Conservation (phyloP, 2,113 vertebrate genomes). For the Cephalopholis sonnerati region DNA sequence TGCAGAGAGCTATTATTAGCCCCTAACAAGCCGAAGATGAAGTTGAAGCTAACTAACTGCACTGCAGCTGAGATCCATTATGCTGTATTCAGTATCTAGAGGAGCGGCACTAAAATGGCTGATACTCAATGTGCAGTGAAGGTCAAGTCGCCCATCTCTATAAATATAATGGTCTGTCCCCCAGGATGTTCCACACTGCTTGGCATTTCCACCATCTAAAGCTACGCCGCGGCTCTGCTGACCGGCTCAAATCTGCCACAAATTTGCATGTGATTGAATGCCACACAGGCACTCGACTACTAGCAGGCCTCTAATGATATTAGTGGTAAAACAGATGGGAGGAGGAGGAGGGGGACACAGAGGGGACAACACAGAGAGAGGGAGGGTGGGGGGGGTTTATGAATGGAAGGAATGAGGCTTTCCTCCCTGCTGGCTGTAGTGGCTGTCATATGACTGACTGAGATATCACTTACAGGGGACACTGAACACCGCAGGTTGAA, state of each 20-base stretch:
- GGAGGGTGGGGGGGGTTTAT: constrained; percentile 51
- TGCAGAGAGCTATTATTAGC: constrained; percentile 79
- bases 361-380: constrained; percentile 2
- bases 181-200: constrained; percentile 75
- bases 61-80: constrained; percentile 76
- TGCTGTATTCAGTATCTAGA: constrained; percentile 71
- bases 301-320: constrained; percentile 66
- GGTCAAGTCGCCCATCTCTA: constrained; percentile 80
- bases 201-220: constrained; percentile 74
- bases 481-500: constrained; percentile 15
- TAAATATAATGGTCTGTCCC: constrained; percentile 82
- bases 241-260: constrained; percentile 67
- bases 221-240: constrained; percentile 57
- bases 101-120: constrained; percentile 80
- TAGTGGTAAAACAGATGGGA: constrained; percentile 50
- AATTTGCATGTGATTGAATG: constrained; percentile 74
- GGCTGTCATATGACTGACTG: constrained; percentile 40
- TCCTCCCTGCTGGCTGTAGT: constrained; percentile 62
- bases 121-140: constrained; percentile 80
- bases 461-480: constrained; percentile 37
- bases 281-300: constrained; percentile 61
- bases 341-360: constrained; percentile 22
- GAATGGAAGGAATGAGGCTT: constrained; percentile 79
- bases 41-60: constrained; percentile 76
- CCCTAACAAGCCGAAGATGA: constrained; percentile 70